Base-by-base conservation (phyloP, 2,113 vertebrate species). In the Trematocara unimaculatum region DNA sequence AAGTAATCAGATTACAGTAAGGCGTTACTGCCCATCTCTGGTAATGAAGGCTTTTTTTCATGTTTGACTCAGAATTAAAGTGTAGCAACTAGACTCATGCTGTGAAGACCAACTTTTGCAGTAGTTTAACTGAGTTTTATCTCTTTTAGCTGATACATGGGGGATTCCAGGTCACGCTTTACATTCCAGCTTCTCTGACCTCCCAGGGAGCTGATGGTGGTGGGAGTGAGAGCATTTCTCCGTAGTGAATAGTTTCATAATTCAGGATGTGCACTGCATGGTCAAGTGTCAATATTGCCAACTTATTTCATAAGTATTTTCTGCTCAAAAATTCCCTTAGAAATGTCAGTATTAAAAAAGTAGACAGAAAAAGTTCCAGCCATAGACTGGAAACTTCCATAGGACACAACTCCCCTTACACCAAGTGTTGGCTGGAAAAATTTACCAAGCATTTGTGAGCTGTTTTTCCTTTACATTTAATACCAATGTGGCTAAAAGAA, bases 111-210 rank as follows among this genome's bases (percentile, higher is more conserved):
- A n/a, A 58, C 64, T 70, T 62, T 31, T 3, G 12, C 12, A 4
- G 29, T 13, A 49, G 26, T 31, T 35, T 10, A 13, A 31, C 12
- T 74, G 26, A 1, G 5, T 54, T 72, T 42, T 31, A 26, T 78
- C 31, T 42, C 72, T 58, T 62, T 79, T 54, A 78, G 40, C 26
- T 4, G 26, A 62, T 79, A 12, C 15, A 9, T 1, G 35, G 47
- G 8, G 29, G 45, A 53, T 86, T 82, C 58, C n/a, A 8, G 54
- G n/a, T 31, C 20, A 35, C 18, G 0, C 14, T 62, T 9, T 62
- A 60, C 26, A 67, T 56, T 17, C 47, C 62, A 42, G 26, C 58
- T 18, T 38, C 70, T 84, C 64, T 82, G 14, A 78, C 51, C 78
- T 89, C 26, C 58, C 6, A 9, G 45, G n/a, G 18, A 81, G 67